phyloP scores from a whole-genome alignment of 2,113 vertebrate genomes.

The Carassius gibelio region DNA sequence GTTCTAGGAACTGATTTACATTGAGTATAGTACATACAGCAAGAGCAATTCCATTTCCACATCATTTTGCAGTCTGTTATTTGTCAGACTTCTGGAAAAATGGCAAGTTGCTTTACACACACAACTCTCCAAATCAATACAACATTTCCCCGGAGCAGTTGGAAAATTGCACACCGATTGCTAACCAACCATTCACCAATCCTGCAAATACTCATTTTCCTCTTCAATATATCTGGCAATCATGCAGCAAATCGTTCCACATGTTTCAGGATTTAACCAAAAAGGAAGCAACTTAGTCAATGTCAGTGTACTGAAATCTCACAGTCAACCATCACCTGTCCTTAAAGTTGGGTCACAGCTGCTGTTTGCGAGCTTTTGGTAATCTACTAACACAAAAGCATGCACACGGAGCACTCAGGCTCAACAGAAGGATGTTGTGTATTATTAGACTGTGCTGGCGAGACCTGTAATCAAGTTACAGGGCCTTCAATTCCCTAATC shows the following conservation, averaged over 20 bases:
- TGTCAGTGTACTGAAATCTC: slow-evolving; percentile 4
- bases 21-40: slow-evolving; percentile 1
- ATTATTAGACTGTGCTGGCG: slow-evolving; percentile 68
- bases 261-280: background rate
- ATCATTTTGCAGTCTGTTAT: slow-evolving; percentile 3
- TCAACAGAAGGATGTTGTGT: slow-evolving; percentile 63
- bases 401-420: slow-evolving; percentile 64
- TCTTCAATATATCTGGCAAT: slow-evolving; percentile 1
- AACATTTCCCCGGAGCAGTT: background rate
- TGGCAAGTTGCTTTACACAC: background rate
- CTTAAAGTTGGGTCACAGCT: slow-evolving; percentile 63
- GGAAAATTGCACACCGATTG: background rate
- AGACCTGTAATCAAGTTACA: slow-evolving; percentile 74
- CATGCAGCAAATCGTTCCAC: background rate
- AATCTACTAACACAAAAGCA: slow-evolving; percentile 73
- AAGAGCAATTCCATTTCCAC: background rate
- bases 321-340: background rate
- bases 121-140: slow-evolving; percentile 34
- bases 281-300: slow-evolving; percentile 7
- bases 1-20: slow-evolving; percentile 2
- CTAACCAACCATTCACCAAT: background rate
- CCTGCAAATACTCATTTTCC: slow-evolving; percentile 9
- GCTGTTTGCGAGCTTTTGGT: slow-evolving; percentile 64
- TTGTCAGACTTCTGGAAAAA: slow-evolving; percentile 26
- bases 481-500: slow-evolving; percentile 73